These are phyloP conservation scores for Entomobrya multifasciata DNA, from an alignment of 2,888 invertebrate species.

Conservation along the genomic window DNA sequence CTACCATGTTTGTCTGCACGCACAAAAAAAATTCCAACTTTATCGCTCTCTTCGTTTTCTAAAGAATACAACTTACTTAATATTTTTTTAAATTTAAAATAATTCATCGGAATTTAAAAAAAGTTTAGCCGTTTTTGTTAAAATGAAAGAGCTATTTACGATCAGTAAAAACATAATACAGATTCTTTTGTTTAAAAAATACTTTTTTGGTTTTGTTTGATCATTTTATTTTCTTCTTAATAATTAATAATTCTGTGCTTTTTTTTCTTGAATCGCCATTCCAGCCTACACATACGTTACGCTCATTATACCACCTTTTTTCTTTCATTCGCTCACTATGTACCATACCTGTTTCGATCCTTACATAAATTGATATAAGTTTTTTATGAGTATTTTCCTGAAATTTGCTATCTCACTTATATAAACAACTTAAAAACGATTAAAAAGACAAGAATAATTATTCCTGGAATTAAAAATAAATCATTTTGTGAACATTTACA, in stretches of 20 bases:
- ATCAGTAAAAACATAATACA: conserved; percentile 60
- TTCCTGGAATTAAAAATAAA: conserved; percentile 38
- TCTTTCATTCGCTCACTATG: conserved; percentile 1
- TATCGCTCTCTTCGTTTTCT: not conserved
- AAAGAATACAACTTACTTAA: not conserved
- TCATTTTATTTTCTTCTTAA: not conserved
- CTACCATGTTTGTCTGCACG: not conserved
- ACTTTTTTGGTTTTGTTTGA: conserved; percentile 60
- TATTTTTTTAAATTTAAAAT: not conserved
- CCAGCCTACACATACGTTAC: too few relatives aligned
- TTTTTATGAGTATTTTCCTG: conserved; percentile 55
- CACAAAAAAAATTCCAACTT: too few relatives aligned
- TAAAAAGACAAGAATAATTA: not conserved
- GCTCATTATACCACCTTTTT: not conserved
- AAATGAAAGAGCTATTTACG: conserved; percentile 58
- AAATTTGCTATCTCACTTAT: conserved; percentile 35
- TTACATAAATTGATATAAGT: conserved; percentile 4
- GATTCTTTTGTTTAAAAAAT: conserved; percentile 56
- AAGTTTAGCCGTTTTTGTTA: conserved; percentile 3
- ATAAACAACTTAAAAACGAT: conserved; percentile 7
- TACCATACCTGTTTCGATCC: conserved; percentile 7
- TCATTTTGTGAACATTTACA: conserved; percentile 53
- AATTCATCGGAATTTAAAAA: conserved; percentile 29
- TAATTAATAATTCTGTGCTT: not conserved
- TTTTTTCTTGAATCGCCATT: conserved; percentile 12